These are phyloP conservation scores for Hepsetus odoe DNA, from an alignment of 2,113 vertebrate species.

Conservation along the genomic window DNA sequence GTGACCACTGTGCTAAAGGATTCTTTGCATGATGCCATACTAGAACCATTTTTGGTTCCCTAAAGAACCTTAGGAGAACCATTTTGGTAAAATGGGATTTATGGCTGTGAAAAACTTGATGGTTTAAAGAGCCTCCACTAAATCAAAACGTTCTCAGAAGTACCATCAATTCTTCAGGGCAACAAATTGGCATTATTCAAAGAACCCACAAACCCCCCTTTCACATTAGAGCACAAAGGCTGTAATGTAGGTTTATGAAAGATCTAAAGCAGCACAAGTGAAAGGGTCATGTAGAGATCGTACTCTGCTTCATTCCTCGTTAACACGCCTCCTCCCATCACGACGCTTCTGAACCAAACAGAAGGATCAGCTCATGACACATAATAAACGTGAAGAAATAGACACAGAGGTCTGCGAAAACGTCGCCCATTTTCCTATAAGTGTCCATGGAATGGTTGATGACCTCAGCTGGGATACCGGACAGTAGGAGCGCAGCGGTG, in stretches of 20 bases:
- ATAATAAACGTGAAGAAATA: constrained; percentile 98
- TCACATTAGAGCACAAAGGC: too few species aligned
- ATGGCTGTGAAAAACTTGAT: too few species aligned
- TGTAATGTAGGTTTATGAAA: too few species aligned
- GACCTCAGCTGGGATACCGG: constrained; percentile 94
- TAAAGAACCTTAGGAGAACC: too few species aligned
- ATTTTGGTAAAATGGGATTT: too few species aligned
- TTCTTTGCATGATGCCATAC: too few species aligned
- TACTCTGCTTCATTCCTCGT: not conserved
- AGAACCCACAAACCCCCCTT: too few species aligned
- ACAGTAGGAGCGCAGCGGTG: constrained; percentile 91
- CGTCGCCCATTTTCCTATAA: constrained; percentile 96
- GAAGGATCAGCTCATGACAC: constrained; percentile 84
- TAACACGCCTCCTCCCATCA: constrained; percentile 61
- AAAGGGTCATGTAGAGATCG: not conserved
- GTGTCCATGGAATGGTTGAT: constrained; percentile 98
- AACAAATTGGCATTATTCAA: too few species aligned
- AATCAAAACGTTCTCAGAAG: too few species aligned
- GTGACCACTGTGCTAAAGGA: not conserved
- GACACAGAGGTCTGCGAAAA: constrained; percentile 94
- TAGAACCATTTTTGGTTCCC: too few species aligned
- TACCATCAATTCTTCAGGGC: too few species aligned
- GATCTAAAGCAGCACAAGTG: not conserved
- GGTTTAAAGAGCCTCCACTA: too few species aligned
- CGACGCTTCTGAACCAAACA: constrained; percentile 80